phyloP scores from a whole-genome alignment of 2,888 invertebrate species.

The Camptogramma bilineatum region DNA sequence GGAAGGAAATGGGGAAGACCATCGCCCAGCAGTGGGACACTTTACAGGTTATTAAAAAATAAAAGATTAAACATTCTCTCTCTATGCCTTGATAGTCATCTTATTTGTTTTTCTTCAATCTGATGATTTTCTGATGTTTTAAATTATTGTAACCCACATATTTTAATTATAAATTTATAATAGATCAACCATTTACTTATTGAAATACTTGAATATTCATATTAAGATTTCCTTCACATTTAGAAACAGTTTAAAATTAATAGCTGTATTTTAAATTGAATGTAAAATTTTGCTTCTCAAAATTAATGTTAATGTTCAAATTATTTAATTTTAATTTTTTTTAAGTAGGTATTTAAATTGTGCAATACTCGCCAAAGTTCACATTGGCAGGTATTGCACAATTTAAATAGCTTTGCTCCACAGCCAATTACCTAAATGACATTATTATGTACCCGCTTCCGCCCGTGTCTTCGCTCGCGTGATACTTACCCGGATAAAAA shows the following conservation, averaged over 20 bases:
- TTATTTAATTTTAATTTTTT: too few relatives aligned
- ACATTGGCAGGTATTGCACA: constrained; percentile 16
- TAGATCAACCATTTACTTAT: not conserved
- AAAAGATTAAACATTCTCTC: too few relatives aligned
- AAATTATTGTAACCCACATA: not conserved
- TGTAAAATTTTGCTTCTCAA: constrained; percentile 14
- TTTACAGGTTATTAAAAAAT: too few relatives aligned
- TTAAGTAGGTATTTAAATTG: too few relatives aligned
- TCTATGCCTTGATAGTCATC: too few relatives aligned
- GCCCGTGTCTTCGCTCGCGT: too few relatives aligned
- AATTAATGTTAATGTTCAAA: constrained; percentile 19
- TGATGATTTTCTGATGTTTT: too few relatives aligned
- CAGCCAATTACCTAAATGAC: not conserved
- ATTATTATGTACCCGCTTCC: too few relatives aligned
- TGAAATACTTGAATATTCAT: not conserved
- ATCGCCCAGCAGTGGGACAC: too few relatives aligned
- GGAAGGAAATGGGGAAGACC: too few relatives aligned
- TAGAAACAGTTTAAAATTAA: constrained; percentile 11
- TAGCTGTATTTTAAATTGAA: constrained; percentile 8
- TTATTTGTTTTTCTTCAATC: not conserved
- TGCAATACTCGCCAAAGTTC: too few relatives aligned
- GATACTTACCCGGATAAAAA: too few relatives aligned
- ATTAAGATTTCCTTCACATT: constrained; percentile 13
- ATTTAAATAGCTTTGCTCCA: not conserved
- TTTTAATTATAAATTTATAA: not conserved